Evolutionary conservation across 2,888 invertebrate species (phyloP).

Genomic region (Brachyptera risi): DNA sequence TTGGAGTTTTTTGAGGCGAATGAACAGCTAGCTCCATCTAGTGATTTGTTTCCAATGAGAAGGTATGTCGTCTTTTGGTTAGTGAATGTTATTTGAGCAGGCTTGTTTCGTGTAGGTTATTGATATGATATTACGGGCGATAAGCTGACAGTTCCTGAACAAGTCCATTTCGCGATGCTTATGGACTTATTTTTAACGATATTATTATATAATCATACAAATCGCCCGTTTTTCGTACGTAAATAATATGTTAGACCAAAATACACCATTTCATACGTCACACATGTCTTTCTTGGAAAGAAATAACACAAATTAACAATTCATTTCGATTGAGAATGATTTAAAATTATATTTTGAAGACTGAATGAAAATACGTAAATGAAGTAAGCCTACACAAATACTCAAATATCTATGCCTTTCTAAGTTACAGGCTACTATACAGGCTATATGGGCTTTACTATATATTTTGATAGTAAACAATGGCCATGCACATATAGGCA

Average conservation of each 20-base stretch:
- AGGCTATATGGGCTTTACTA: background rate
- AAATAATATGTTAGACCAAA: background rate
- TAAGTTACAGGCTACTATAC: background rate
- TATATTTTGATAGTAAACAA: too few species aligned
- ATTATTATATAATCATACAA: background rate
- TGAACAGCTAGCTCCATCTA: background rate
- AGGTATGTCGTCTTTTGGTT: background rate
- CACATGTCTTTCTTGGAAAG: too few species aligned
- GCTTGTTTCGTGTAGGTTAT: background rate
- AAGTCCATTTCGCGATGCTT: background rate
- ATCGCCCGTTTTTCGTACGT: constrained; percentile 3
- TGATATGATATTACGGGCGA: background rate
- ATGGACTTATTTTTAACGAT: constrained; percentile 8
- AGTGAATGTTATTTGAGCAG: background rate
- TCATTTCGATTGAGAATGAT: background rate
- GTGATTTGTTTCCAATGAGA: background rate
- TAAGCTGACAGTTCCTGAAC: constrained; percentile 2
- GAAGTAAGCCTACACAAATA: constrained; percentile 17
- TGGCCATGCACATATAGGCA: background rate
- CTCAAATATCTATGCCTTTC: constrained; percentile 11
- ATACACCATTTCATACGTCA: background rate
- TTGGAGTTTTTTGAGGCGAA: background rate
- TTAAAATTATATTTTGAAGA: constrained; percentile 14
- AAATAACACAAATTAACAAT: background rate
- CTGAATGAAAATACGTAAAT: constrained; percentile 14